Percentiles rank a stretch among this genome's conserved stretches.
These are phyloP conservation scores for Podabrus alpinus DNA, from an alignment of 2,888 invertebrate genomes.

Conservation along the genomic window DNA sequence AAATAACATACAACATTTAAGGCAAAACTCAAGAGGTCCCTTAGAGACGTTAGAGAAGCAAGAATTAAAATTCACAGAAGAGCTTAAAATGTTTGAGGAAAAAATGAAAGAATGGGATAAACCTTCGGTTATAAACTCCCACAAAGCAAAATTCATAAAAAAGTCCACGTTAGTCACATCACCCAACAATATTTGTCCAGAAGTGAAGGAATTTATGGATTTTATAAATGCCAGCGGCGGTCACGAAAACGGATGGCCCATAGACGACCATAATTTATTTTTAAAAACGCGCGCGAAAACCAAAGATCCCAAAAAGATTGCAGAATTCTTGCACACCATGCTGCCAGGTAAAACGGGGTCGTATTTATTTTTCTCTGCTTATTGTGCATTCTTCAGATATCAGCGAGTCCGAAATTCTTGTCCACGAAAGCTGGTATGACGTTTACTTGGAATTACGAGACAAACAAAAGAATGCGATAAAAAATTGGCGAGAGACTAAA, in stretches of 20 bases:
- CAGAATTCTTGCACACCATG: conserved; percentile 40
- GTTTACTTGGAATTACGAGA: conserved; percentile 54
- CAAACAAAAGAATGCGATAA: conserved; percentile 53
- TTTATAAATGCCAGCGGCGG: conserved; percentile 58
- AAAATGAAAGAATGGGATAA: conserved; percentile 46
- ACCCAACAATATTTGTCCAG: conserved; percentile 48
- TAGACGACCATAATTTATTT: conserved; percentile 62
- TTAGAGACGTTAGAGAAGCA: conserved; percentile 37
- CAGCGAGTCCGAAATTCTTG: conserved; percentile 50
- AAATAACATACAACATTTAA: conserved; percentile 42
- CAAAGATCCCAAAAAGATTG: conserved; percentile 40
- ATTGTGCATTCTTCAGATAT: conserved; percentile 42
- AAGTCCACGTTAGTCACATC: neutral
- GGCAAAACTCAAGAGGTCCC: conserved; percentile 35
- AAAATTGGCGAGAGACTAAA: conserved; percentile 54
- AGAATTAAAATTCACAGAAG: conserved; percentile 41
- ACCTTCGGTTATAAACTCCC: conserved; percentile 24
- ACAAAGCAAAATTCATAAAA: neutral
- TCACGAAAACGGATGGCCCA: conserved; percentile 63
- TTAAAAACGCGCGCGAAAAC: conserved; percentile 50
- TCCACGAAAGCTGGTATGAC: conserved; percentile 59
- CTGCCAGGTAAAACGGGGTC: conserved; percentile 44
- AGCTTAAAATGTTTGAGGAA: conserved; percentile 42
- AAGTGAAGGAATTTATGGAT: conserved; percentile 61
- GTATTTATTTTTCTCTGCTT: neutral